Evolutionary conservation across 2,113 vertebrate genomes (phyloP).

Genomic region (Peromyscus leucopus): DNA sequence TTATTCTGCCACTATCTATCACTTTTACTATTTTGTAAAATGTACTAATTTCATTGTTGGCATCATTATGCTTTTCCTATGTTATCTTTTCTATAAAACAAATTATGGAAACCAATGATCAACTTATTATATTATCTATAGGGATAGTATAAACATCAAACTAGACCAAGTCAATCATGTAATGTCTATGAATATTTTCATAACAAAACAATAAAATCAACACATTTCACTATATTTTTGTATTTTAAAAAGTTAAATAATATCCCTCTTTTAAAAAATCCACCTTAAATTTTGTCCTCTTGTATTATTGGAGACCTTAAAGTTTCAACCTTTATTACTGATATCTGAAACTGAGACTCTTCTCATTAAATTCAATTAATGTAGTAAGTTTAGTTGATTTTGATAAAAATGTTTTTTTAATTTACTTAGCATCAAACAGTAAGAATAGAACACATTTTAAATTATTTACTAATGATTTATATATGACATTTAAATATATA

Average conservation of each 20-base stretch:
- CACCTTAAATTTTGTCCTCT: too few species aligned
- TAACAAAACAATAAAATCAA: not conserved
- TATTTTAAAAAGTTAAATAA: not conserved
- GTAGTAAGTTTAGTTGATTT: too few species aligned
- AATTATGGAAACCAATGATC: not conserved
- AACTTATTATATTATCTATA: not conserved
- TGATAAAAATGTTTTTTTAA: too few species aligned
- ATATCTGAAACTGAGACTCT: too few species aligned
- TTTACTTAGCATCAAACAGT: too few species aligned
- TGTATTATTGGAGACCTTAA: too few species aligned
- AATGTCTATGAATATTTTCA: not conserved
- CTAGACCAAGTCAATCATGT: not conserved
- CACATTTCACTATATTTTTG: not conserved
- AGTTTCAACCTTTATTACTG: too few species aligned
- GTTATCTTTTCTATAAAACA: not conserved
- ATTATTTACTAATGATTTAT: too few species aligned
- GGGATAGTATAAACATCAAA: not conserved
- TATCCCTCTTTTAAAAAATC: not conserved
- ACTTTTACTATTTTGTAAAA: not conserved
- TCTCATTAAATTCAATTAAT: too few species aligned
- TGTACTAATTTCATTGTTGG: not conserved
- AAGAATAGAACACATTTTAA: too few species aligned
- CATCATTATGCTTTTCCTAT: not conserved
- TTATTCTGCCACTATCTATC: not conserved
- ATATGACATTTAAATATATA: too few species aligned